Evolutionary conservation across 2,888 invertebrate genomes (phyloP), one percentile per base, ranked within the genome.

Genomic region (Folsomia candida): DNA sequence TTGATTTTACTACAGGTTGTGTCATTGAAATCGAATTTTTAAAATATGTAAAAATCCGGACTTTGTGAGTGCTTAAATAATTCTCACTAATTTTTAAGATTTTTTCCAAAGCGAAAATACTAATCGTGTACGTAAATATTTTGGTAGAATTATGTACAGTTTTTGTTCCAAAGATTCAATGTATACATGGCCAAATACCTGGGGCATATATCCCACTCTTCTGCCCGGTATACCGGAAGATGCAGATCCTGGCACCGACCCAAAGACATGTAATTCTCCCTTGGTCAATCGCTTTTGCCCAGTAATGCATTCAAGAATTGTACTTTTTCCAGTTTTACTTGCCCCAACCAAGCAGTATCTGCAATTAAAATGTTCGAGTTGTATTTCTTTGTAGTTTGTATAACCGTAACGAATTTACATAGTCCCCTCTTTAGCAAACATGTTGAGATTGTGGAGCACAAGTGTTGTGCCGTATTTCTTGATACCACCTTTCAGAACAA

Each of bases 321-420:
- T 76, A 24, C 57, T 72, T 61, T 75, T 75, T 18, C 94, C 94
- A 83, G 96, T 96, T 37, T 96, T 96, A 71, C 94, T 94, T 6
- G 96, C 95, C 27, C 96, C 97, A 24, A 97, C 86, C 14, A 97
- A 87, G 69, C 96, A 96, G 83, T 96, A 97, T 84, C 96, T 96
- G 85, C 11, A 82, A 82, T 76, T 47, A 20, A 47, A 25, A 24
- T 6, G 6, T 62, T 1, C 11, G 26, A 68, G 2, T 58, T 26
- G 27, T 20, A 26, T 11, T 47, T 47, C 47, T 11, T 11, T 11
- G 9, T 47, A 47, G 18, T 11, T 47, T 47, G 47, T 47, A 47
- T 47, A 47, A 47, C 47, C 9, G 9, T 37, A 51, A 6, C n/a
- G 20, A 24, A 62, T 67, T 74, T 51, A 74, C 74, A 74, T 74